These are phyloP conservation scores for Crambe crambe DNA, from an alignment of 37 sponge, comb jelly and placozoan genomes.

Conservation along the genomic window DNA sequence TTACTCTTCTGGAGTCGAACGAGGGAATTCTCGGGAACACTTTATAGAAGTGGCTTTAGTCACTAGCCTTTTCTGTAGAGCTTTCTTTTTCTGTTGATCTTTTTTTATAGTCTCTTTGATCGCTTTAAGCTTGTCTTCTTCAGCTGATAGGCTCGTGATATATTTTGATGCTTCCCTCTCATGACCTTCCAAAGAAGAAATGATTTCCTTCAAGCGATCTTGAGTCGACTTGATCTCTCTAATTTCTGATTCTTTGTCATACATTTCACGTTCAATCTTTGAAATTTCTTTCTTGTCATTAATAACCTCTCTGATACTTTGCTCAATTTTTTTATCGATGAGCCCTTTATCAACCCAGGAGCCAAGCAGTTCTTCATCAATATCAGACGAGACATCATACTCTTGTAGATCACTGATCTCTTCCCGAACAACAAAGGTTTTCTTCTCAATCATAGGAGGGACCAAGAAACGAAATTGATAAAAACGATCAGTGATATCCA, in stretches of 20 bases:
- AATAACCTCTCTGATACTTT: slow-evolving; percentile 30
- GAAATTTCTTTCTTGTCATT: slow-evolving; percentile 19
- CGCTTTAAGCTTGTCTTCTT: slow-evolving; percentile 78
- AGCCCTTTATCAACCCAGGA: slow-evolving; percentile 24
- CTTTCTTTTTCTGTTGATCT: slow-evolving; percentile 43
- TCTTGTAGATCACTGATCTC: slow-evolving; percentile 43
- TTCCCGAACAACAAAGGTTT: slow-evolving; percentile 67
- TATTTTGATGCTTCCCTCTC: slow-evolving; percentile 84
- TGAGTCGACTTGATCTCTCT: slow-evolving; percentile 74
- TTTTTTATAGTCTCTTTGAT: slow-evolving; percentile 56
- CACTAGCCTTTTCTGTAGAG: background rate
- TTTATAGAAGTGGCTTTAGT: background rate
- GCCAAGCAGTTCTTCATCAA: slow-evolving; percentile 30
- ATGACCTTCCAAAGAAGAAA: slow-evolving; percentile 58
- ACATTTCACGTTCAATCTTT: slow-evolving; percentile 18
- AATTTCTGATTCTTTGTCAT: slow-evolving; percentile 78
- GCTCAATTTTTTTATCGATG: slow-evolving; percentile 23
- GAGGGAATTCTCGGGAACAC: background rate
- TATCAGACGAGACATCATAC: slow-evolving; percentile 12
- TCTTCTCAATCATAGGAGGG: slow-evolving; percentile 71
- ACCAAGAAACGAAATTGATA: slow-evolving; percentile 90
- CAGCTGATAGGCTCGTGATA: slow-evolving; percentile 64
- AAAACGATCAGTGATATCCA: slow-evolving; percentile 90
- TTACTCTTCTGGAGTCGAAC: too few species aligned
- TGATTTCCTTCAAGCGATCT: slow-evolving; percentile 67